A percentile compares a stretch with the other conserved stretches of the same genome.
Conservation (phyloP, 2,888 invertebrate genomes). For the Pilophorus perplexus region DNA sequence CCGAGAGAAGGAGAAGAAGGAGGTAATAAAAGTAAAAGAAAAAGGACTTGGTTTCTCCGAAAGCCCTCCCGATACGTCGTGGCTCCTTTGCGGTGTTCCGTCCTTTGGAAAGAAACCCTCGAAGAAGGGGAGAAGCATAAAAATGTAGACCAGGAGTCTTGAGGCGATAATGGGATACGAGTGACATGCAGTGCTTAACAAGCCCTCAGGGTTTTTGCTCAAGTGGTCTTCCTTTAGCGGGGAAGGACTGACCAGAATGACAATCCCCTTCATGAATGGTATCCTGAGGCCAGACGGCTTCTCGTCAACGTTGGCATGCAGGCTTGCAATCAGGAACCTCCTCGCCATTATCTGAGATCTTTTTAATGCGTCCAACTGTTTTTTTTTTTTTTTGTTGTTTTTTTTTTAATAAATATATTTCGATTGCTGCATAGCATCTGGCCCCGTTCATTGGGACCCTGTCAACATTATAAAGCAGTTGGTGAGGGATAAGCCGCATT, state of each 20-base stretch:
- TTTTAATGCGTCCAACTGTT: slow-evolving; percentile 5
- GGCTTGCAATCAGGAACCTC: slow-evolving; percentile 32
- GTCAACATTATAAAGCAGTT: too few relatives aligned
- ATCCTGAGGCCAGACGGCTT: slow-evolving; percentile 28
- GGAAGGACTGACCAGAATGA: slow-evolving; percentile 31
- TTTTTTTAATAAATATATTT: too few relatives aligned
- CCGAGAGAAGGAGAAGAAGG: neutral
- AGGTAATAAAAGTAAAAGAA: slow-evolving; percentile 11
- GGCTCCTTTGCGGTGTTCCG: slow-evolving; percentile 21
- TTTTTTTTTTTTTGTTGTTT: neutral
- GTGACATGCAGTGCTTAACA: slow-evolving; percentile 41
- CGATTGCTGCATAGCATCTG: too few relatives aligned
- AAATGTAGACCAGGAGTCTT: slow-evolving; percentile 40
- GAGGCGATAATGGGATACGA: slow-evolving; percentile 42
- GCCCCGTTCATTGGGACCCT: too few relatives aligned
- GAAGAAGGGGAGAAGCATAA: slow-evolving; percentile 26
- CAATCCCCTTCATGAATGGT: slow-evolving; percentile 38
- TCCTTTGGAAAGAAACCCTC: slow-evolving; percentile 32
- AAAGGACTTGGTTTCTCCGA: slow-evolving; percentile 32
- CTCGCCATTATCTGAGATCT: slow-evolving; percentile 7
- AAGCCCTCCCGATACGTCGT: slow-evolving; percentile 24
- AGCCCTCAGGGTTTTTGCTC: slow-evolving; percentile 25
- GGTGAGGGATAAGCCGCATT: too few relatives aligned
- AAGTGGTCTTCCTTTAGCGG: slow-evolving; percentile 38
- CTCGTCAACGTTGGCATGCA: slow-evolving; percentile 31